Conservation (phyloP, 2,113 vertebrate species). For the Dipodomys spectabilis region DNA sequence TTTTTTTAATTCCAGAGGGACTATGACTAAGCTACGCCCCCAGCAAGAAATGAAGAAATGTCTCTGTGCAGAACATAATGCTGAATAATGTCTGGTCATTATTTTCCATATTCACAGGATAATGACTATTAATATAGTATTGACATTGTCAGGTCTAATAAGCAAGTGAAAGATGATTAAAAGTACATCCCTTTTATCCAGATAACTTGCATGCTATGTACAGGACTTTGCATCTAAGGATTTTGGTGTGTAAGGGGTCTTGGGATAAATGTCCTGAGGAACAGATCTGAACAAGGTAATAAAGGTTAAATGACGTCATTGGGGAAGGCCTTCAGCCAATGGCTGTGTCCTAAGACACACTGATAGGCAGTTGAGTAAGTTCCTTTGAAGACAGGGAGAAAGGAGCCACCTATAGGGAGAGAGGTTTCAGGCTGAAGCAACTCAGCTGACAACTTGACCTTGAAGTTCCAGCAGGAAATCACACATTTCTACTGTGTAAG, state of each 20-base stretch:
- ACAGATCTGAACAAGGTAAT: neutral
- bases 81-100: neutral
- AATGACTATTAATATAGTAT: neutral
- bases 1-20: too few species aligned
- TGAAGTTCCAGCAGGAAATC: neutral
- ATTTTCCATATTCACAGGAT: neutral
- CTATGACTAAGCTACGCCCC: too few species aligned
- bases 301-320: neutral
- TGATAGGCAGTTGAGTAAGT: neutral
- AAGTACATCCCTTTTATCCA: neutral
- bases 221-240: neutral
- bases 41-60: neutral
- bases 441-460: neutral
- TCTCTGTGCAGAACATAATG: neutral
- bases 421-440: neutral
- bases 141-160: neutral
- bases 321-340: neutral
- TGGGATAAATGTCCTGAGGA: neutral
- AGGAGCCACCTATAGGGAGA: neutral
- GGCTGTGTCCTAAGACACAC: neutral
- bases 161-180: neutral
- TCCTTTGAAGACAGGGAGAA: neutral
- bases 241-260: too few species aligned
- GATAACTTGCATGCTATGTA: neutral
- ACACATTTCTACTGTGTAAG: neutral